Conservation (phyloP, 2,113 vertebrate genomes). For the Leptocoma aspasia region DNA sequence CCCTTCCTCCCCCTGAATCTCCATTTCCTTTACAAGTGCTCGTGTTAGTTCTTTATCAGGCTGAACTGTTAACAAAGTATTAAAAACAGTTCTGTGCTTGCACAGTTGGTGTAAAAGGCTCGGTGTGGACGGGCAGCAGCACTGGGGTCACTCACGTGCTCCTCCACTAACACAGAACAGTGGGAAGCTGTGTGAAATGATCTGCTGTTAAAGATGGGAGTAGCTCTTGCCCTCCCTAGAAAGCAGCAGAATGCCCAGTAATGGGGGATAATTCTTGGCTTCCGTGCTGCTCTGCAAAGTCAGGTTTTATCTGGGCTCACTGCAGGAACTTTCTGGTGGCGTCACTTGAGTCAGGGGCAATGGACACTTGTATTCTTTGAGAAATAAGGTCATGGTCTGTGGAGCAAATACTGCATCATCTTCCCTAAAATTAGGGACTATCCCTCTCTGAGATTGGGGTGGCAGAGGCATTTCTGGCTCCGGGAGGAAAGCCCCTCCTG, state of each 20-base stretch:
- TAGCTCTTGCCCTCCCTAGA: conserved; percentile 7
- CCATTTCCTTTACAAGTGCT: conserved; percentile 46
- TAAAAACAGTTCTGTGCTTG: background rate
- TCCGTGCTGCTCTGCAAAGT: background rate
- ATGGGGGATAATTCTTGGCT: background rate
- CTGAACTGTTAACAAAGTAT: background rate
- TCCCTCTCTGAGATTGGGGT: background rate
- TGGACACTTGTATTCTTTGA: background rate
- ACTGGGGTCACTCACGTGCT: background rate
- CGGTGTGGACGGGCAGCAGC: background rate
- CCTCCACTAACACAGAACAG: background rate
- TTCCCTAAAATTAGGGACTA: background rate
- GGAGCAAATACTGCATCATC: background rate
- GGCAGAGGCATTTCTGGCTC: background rate
- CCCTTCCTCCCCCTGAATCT: conserved; percentile 32
- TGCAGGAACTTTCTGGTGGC: background rate
- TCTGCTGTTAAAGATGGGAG: background rate
- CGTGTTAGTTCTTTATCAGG: background rate
- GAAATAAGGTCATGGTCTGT: background rate
- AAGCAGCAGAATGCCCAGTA: background rate
- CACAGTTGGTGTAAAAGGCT: background rate
- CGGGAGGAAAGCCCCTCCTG: background rate
- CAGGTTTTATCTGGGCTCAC: background rate
- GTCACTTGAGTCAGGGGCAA: background rate
- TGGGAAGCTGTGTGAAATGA: background rate